Evolutionary conservation across 2,888 invertebrate species (phyloP).

Genomic region (Crossocerus cetratus): DNA sequence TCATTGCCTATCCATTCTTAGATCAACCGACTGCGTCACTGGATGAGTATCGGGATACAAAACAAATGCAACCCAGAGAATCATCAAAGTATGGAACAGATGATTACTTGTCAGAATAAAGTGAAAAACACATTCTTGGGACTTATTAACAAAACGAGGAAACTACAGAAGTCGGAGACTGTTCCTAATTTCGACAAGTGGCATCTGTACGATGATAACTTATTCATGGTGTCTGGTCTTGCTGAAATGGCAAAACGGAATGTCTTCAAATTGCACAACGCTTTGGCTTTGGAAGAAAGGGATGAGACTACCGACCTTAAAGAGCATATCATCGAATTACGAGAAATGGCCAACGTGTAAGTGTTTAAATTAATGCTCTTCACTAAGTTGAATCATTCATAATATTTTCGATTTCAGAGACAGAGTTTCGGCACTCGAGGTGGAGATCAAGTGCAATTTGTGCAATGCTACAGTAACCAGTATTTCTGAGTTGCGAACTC

Average conservation of each 20-base stretch:
- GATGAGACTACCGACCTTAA: slow-evolving; percentile 71
- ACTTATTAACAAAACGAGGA: slow-evolving; percentile 76
- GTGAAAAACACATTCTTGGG: slow-evolving; percentile 77
- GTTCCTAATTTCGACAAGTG: slow-evolving; percentile 70
- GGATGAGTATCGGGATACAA: slow-evolving; percentile 84
- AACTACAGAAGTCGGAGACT: slow-evolving; percentile 71
- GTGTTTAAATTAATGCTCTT: slow-evolving; percentile 49
- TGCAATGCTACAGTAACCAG: slow-evolving; percentile 76
- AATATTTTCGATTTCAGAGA: not conserved
- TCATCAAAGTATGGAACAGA: slow-evolving; percentile 67
- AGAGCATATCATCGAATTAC: slow-evolving; percentile 77
- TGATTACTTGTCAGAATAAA: slow-evolving; percentile 76
- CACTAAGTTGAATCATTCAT: slow-evolving; percentile 2
- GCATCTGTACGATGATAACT: slow-evolving; percentile 67
- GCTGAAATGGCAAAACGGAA: slow-evolving; percentile 53
- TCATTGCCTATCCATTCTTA: slow-evolving; percentile 62
- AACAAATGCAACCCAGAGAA: slow-evolving; percentile 73
- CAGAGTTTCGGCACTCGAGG: too few relatives aligned
- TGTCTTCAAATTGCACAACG: slow-evolving; percentile 77
- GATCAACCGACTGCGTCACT: slow-evolving; percentile 86
- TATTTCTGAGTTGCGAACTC: slow-evolving; percentile 78
- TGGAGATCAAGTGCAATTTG: slow-evolving; percentile 76
- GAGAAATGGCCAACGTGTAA: slow-evolving; percentile 77
- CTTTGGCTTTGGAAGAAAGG: slow-evolving; percentile 76
- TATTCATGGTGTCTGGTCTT: slow-evolving; percentile 73